Base-by-base conservation (phyloP, 2,113 vertebrate species). In the Phalacrocorax brasilianus region DNA sequence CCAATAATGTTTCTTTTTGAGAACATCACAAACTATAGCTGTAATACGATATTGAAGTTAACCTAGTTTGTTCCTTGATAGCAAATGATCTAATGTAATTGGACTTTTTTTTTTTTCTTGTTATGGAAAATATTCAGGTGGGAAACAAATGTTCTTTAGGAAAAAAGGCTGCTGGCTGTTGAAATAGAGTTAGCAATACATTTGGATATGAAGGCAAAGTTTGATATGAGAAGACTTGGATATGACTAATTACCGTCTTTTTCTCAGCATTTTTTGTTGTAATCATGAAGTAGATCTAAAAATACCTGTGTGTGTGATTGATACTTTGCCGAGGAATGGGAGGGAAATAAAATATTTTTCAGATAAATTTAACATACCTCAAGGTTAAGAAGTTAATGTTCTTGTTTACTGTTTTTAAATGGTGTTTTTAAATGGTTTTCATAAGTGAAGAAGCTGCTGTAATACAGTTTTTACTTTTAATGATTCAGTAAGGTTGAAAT, bases 291-390 rank as follows among this genome's bases (percentile, higher is more conserved):
- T 96, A 97, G 97, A 96, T 62, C 70, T 93, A 88, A 96, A 97
- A 98, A 75, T 95, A 71, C 94, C 30, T 97, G 91, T 93, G 91
- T 96, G 89, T 97, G 92, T 93, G 96, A 88, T 96, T 88, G 91
- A 90, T 97, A 91, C 85, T 97, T 95, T 96, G 65, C 67, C 59
- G 77, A 50, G 33, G 38, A 93, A 56, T 50, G 24, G 44, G 49
- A 89, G 79, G 82, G 67, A 97, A 95, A 94, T 88, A 97, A 96
- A 89, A 77, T 76, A 75, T 58, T 97, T 95, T 98, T 97, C 92
- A 93, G 98, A 95, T 98, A 96, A 98, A 98, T 97, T 98, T 98
- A 95, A 95, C 65, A 79, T 97, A 96, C 97, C 78, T 97, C 98
- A 97, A 97, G 53, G 71, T 94, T 95, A 91, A 83, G 91, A 87